Evolutionary conservation across 2,797 vertebrate species (phyloP).

Genomic region (Enteromius afrohamiltoni): DNA sequence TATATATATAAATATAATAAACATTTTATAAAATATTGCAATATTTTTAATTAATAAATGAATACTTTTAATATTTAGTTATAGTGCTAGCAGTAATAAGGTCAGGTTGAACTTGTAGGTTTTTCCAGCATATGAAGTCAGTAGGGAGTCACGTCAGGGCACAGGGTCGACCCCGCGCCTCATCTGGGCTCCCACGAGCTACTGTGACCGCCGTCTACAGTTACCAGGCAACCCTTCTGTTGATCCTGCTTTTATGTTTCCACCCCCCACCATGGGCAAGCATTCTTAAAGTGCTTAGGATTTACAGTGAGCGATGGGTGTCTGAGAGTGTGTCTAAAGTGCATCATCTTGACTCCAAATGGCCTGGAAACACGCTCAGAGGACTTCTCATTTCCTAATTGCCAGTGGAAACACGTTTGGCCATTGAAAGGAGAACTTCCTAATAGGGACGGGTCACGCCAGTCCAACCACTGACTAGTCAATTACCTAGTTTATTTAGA

Average conservation of each 20-base stretch:
- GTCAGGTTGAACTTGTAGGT: not conserved
- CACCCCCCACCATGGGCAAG: conserved; percentile 41
- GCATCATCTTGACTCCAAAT: conserved; percentile 41
- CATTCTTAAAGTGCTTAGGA: conserved; percentile 65
- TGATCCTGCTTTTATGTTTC: conserved; percentile 51
- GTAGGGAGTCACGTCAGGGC: conserved; percentile 53
- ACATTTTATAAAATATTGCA: no score
- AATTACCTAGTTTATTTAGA: conserved; percentile 1
- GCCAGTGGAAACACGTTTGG: not conserved
- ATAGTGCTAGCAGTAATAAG: not conserved
- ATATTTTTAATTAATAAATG: not conserved
- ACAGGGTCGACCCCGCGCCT: conserved; percentile 37
- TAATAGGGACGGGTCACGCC: not conserved
- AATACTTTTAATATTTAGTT: not conserved
- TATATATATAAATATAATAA: no score
- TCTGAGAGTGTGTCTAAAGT: conserved; percentile 33
- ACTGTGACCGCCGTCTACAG: conserved; percentile 44
- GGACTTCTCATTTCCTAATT: conserved; percentile 18
- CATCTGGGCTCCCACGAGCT: conserved; percentile 51
- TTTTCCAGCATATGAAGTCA: not conserved
- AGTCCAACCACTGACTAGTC: not conserved
- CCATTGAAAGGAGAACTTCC: not conserved
- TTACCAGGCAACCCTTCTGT: conserved; percentile 60
- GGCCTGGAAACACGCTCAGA: conserved; percentile 17
- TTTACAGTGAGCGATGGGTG: conserved; percentile 56